Evolutionary conservation across 2,888 invertebrate species (phyloP).

Genomic region (Diogma glabrata): DNA sequence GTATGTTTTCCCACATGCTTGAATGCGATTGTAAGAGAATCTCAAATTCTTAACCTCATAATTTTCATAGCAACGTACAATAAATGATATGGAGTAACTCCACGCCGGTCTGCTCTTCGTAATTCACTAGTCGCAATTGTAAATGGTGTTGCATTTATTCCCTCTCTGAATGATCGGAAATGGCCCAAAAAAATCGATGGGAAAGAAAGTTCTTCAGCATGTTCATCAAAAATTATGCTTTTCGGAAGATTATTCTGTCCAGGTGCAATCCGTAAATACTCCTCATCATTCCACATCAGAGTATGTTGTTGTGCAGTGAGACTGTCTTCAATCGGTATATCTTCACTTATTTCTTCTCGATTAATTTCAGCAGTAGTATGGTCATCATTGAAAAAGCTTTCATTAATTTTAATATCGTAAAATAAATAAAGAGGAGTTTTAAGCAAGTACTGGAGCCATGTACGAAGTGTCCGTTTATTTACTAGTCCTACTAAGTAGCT

Average conservation of each 20-base stretch:
- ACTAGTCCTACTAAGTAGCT: too few species aligned
- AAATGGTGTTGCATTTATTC: conserved; percentile 17
- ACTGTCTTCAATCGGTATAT: conserved; percentile 19
- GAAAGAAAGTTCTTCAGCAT: conserved; percentile 35
- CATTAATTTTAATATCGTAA: too few species aligned
- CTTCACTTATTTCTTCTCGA: not conserved
- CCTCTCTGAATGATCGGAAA: conserved; percentile 23
- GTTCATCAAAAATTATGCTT: conserved; percentile 26
- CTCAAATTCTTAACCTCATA: conserved; percentile 22
- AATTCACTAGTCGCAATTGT: conserved; percentile 20
- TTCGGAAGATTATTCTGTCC: conserved; percentile 14
- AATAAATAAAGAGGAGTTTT: too few species aligned
- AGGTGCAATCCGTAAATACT: conserved; percentile 13
- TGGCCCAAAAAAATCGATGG: conserved; percentile 32
- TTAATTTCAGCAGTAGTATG: not conserved
- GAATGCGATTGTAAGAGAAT: conserved; percentile 17
- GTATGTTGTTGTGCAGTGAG: conserved; percentile 20
- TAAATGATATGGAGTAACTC: conserved; percentile 25
- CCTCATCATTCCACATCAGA: conserved; percentile 20
- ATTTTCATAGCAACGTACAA: conserved; percentile 34
- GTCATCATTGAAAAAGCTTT: conserved; percentile 1
- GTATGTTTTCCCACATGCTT: conserved; percentile 17
- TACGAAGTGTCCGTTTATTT: too few species aligned
- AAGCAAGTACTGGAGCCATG: too few species aligned
- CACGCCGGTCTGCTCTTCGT: conserved; percentile 23